phyloP scores from a whole-genome alignment of 2,113 vertebrate genomes.

The Leiothrix lutea region DNA sequence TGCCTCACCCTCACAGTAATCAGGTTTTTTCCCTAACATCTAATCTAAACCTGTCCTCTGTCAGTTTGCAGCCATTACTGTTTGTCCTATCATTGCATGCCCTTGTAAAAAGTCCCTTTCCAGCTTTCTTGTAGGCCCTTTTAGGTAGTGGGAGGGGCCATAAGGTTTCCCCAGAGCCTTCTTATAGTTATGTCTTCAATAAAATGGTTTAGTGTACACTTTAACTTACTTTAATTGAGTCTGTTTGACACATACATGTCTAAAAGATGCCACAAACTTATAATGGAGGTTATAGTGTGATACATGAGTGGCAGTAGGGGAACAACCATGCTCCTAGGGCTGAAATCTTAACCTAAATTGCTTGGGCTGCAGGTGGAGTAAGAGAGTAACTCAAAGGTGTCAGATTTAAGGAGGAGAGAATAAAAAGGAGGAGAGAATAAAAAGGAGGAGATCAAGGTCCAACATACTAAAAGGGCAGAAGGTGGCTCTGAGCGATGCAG shows the following conservation, averaged over 20 bases:
- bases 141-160: neutral
- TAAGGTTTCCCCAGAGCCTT: neutral
- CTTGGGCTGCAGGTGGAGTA: neutral
- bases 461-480: neutral
- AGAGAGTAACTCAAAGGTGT: neutral
- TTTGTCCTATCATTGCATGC: neutral
- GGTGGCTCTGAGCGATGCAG: neutral
- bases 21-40: accelerated
- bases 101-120: neutral
- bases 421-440: too few species aligned
- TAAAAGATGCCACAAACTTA: neutral
- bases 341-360: neutral
- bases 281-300: neutral
- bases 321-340: neutral
- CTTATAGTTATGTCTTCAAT: neutral
- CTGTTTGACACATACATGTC: neutral
- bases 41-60: neutral
- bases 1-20: neutral
- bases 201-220: neutral
- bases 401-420: neutral
- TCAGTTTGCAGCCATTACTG: neutral
- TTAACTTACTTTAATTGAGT: neutral
- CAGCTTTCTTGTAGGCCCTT: neutral
- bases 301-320: neutral
- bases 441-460: neutral